phyloP scores from a whole-genome alignment of 2,888 invertebrate species.

The Sinodicranocentrus sp. region DNA sequence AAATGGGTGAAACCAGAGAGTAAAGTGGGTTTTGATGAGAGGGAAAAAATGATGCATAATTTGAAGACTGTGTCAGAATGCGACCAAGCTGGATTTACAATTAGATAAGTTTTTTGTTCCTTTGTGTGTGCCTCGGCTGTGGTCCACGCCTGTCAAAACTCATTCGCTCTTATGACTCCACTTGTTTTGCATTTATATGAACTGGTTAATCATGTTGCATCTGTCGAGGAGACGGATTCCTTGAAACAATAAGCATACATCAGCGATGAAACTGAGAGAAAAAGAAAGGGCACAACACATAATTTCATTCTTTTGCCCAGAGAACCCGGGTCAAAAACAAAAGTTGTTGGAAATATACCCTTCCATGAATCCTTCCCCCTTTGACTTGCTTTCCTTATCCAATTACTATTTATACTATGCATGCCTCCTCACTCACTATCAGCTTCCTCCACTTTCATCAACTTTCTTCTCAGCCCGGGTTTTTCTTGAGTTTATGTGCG shows the following conservation, averaged over 20 bases:
- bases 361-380: too few relatives aligned
- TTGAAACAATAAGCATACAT: too few relatives aligned
- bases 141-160: not conserved
- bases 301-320: not conserved
- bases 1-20: not conserved
- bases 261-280: too few relatives aligned
- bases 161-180: not conserved
- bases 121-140: not conserved
- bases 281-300: not conserved
- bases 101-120: constrained; percentile 7
- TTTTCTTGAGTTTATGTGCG: not conserved
- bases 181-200: constrained; percentile 26
- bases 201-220: constrained; percentile 8
- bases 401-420: constrained; percentile 23
- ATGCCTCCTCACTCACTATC: not conserved
- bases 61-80: not conserved
- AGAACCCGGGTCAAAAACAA: constrained; percentile 8
- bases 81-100: not conserved
- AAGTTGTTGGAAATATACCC: constrained; percentile 17
- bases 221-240: not conserved
- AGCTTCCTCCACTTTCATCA: constrained; percentile 8
- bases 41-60: not conserved
- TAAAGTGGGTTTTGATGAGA: not conserved
- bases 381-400: not conserved
- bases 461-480: not conserved